These are phyloP conservation scores for Troides helena DNA, from an alignment of 2,888 invertebrate species.

Conservation along the genomic window DNA sequence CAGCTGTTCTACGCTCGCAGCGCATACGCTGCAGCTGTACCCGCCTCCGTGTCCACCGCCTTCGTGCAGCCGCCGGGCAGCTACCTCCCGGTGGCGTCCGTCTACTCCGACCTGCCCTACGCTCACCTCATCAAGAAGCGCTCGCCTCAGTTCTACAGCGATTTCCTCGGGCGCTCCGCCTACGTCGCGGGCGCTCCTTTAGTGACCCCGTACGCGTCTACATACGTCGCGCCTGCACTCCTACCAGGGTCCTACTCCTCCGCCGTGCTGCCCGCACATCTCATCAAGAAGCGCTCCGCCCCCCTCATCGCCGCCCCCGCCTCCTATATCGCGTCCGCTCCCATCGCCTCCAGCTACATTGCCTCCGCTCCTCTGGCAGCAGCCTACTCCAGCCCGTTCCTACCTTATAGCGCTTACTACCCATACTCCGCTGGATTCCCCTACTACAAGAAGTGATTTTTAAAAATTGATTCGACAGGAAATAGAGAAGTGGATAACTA, in stretches of 20 bases:
- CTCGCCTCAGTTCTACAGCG: slow-evolving; percentile 5
- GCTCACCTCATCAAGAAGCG: slow-evolving; percentile 53
- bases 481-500: too few species aligned
- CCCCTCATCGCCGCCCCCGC: slow-evolving; percentile 4
- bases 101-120: slow-evolving; percentile 38
- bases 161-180: slow-evolving; percentile 24
- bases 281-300: slow-evolving; percentile 29
- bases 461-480: too few species aligned
- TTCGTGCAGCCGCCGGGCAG: slow-evolving; percentile 34
- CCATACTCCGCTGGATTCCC: slow-evolving; percentile 4
- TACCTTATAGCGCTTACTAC: neutral
- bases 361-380: slow-evolving; percentile 7
- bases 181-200: neutral
- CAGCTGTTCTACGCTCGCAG: slow-evolving; percentile 10
- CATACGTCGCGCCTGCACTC: slow-evolving; percentile 7
- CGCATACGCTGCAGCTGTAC: slow-evolving; percentile 16
- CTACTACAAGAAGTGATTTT: slow-evolving; percentile 2
- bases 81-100: slow-evolving; percentile 41
- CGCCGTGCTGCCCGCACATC: slow-evolving; percentile 21
- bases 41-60: slow-evolving; percentile 34
- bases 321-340: slow-evolving; percentile 17
- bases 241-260: slow-evolving; percentile 16
- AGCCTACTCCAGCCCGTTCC: too few species aligned
- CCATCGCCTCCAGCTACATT: slow-evolving; percentile 13
- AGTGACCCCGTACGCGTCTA: slow-evolving; percentile 26